Evolutionary conservation across 1,140 invertebrate species (phyloP), one percentile per base, ranked within the genome.

Genomic region (Oreohelix idahoensis): DNA sequence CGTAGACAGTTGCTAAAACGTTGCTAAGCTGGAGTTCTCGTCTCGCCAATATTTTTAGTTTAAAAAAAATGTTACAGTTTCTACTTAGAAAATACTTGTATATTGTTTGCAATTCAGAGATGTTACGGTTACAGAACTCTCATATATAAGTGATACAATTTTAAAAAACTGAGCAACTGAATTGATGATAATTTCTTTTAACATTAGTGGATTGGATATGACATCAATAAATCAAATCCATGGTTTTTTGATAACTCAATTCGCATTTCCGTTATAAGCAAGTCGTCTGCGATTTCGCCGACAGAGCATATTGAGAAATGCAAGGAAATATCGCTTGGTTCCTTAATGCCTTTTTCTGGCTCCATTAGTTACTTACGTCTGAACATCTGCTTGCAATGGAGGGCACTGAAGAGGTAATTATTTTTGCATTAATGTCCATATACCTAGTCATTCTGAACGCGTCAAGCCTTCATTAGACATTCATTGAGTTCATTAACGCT

Each of bases 221-320:
- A 32, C 11, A 66, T 20, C 5, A 32, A 29, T 20, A 66, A 32
- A 32, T 66, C 63, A 29, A 66, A 66, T 32, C 63, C 63, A 32
- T 32, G 17, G 20, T 66, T 32, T 66, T 66, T 75, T 45, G 15
- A 10, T 76, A 76, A 76, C 74, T 53, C 74, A 76, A 76, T 76
- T 76, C 53, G 74, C 74, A 76, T 76, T 76, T 76, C 74, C 74
- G 74, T 42, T 76, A 53, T 29, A 49, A 76, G 74, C 74, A 76
- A 76, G 74, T 45, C 45, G 74, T 45, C 45, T 42, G 71, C n/a
- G 15, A 73, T 39, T 42, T 73, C 38, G 26, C 15, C 69, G 15
- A 36, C 11, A 35, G 0, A n/a, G n/a, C 38, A n/a, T 23, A 58
- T 66, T 2, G 32, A 66, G 29, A 29, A 32, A 32, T 32, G 29